These are phyloP conservation scores for Pseudorectes ferrugineus DNA, from an alignment of 2,113 vertebrate genomes.

Conservation along the genomic window DNA sequence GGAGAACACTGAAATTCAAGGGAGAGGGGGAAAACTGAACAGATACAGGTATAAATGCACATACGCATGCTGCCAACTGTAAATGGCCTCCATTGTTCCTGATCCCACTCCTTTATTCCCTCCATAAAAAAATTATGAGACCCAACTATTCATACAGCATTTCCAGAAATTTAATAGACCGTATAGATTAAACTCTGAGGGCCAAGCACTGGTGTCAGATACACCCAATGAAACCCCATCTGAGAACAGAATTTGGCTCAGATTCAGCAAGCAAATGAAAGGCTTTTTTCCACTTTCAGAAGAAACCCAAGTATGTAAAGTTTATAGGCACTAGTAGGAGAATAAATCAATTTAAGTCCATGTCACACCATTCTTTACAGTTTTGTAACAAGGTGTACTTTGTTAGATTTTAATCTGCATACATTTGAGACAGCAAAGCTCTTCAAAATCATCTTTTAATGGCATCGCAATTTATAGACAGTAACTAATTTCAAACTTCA, in stretches of 20 bases:
- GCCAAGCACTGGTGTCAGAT: conserved; percentile 35
- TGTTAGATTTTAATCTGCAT: conserved; percentile 85
- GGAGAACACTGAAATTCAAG: not conserved
- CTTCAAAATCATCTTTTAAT: conserved; percentile 86
- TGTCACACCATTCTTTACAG: conserved; percentile 75
- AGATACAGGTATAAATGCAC: not conserved
- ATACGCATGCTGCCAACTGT: not conserved
- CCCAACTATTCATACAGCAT: conserved; percentile 24
- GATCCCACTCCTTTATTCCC: conserved; percentile 41
- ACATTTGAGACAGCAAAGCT: conserved; percentile 79
- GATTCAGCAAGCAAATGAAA: conserved; percentile 38
- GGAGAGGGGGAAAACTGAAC: not conserved
- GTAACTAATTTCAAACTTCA: conserved; percentile 92
- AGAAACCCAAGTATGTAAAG: conserved; percentile 61
- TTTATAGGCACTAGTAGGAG: conserved; percentile 68
- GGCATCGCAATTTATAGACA: conserved; percentile 84
- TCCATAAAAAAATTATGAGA: conserved; percentile 55
- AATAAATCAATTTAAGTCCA: conserved; percentile 78
- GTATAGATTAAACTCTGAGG: conserved; percentile 48
- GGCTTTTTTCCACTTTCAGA: conserved; percentile 46
- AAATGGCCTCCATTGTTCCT: conserved; percentile 2
- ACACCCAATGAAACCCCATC: conserved; percentile 35
- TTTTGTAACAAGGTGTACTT: conserved; percentile 83
- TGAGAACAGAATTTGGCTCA: conserved; percentile 43
- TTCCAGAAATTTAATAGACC: conserved; percentile 50